phyloP scores from a whole-genome alignment of 2,797 vertebrate species.

The Cryptoprocta ferox region DNA sequence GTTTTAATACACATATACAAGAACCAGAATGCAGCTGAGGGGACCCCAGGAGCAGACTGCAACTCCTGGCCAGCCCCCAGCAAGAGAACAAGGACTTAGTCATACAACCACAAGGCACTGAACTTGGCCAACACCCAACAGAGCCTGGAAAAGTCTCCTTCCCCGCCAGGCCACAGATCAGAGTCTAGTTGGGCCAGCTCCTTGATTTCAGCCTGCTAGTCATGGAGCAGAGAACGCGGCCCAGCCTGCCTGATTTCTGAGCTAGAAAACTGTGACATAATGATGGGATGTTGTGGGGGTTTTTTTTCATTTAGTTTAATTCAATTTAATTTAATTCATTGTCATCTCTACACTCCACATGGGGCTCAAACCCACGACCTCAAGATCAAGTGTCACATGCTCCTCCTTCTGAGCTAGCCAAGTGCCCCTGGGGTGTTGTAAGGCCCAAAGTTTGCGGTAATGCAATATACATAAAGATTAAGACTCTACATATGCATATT shows the following conservation, averaged over 20 bases:
- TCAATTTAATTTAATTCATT: neutral
- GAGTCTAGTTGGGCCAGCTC: neutral
- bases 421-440: neutral
- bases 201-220: neutral
- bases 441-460: neutral
- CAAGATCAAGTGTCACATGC: neutral
- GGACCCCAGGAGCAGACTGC: rapidly evolving
- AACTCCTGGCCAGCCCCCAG: neutral
- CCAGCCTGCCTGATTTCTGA: neutral
- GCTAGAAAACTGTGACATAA: neutral
- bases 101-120: neutral
- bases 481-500: neutral
- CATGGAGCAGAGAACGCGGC: no score
- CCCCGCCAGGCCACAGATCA: neutral
- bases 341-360: neutral
- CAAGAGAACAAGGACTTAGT: neutral
- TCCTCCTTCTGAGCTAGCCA: neutral
- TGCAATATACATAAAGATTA: rapidly evolving
- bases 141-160: neutral
- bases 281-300: neutral
- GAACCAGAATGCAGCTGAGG: neutral
- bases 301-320: neutral
- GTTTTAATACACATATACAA: neutral
- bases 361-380: neutral
- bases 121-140: neutral